phyloP scores from a whole-genome alignment of 2,797 vertebrate genomes.

The Mastacembelus armatus region DNA sequence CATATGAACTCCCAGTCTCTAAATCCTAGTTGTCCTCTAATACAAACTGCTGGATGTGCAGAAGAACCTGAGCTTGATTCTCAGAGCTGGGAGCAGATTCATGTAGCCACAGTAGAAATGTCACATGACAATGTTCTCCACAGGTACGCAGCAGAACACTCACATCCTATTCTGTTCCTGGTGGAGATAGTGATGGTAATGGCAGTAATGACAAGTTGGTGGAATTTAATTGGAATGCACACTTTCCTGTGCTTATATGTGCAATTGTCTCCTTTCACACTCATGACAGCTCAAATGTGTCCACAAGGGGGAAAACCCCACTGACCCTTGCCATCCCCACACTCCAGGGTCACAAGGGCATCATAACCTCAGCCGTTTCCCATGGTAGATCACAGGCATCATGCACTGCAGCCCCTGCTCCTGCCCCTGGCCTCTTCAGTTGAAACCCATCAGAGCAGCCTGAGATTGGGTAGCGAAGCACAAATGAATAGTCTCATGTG shows the following conservation, averaged over 20 bases:
- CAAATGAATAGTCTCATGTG: constrained; percentile 63
- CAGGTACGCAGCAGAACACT: constrained; percentile 15
- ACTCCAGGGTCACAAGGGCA: constrained; percentile 66
- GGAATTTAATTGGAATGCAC: constrained; percentile 52
- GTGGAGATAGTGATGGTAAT: constrained; percentile 54
- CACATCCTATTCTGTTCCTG: constrained; percentile 24
- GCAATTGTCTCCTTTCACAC: constrained; percentile 22
- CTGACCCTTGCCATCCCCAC: constrained; percentile 60
- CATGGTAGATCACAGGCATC: constrained; percentile 65
- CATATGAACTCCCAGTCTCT: no score
- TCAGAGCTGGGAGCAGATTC: not conserved
- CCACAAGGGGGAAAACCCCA: constrained; percentile 27
- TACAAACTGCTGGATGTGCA: no score
- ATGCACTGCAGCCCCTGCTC: constrained; percentile 51
- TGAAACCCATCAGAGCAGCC: constrained; percentile 60
- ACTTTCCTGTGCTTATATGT: constrained; percentile 19
- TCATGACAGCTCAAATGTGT: constrained; percentile 48
- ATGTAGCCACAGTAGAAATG: no score
- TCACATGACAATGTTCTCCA: constrained; percentile 15
- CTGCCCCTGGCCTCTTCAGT: constrained; percentile 53
- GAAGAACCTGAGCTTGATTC: no score
- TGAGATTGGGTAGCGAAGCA: constrained; percentile 63
- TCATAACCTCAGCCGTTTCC: constrained; percentile 62
- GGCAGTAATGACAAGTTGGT: constrained; percentile 56
- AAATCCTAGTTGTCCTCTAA: no score